Evolutionary conservation across 2,797 vertebrate genomes (phyloP).

Genomic region (Spinus pinus): DNA sequence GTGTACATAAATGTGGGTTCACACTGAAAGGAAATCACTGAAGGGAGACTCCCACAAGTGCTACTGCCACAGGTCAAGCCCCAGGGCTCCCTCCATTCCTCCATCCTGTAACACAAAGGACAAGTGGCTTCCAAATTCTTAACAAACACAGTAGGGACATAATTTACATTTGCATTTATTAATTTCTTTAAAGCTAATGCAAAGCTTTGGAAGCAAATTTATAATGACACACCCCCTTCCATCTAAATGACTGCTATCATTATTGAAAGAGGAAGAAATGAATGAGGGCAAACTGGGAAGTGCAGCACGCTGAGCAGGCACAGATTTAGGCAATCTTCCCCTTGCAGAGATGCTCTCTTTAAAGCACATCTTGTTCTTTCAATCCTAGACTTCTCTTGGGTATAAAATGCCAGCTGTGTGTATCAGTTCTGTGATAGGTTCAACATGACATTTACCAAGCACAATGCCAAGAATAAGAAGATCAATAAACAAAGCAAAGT

Average conservation of each 20-base stretch:
- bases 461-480: background rate
- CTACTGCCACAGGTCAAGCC: background rate
- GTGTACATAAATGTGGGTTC: accelerated
- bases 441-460: slow-evolving; percentile 34
- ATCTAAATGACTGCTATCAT: background rate
- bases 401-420: slow-evolving; percentile 20
- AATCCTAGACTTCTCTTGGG: background rate
- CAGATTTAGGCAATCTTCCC: background rate
- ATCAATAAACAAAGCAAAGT: slow-evolving; percentile 17
- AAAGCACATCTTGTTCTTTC: slow-evolving; percentile 2
- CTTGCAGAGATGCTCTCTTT: background rate
- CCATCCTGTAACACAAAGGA: background rate
- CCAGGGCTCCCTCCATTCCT: background rate
- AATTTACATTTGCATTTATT: background rate
- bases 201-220: background rate
- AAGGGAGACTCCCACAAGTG: background rate
- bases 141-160: background rate
- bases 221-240: background rate
- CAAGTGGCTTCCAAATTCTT: background rate
- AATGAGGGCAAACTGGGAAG: background rate
- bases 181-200: background rate
- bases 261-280: background rate
- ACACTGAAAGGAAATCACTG: background rate
- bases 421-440: background rate
- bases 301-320: background rate